phyloP scores from a whole-genome alignment of 1,140 invertebrate genomes.

The Lasaia peninsularis region DNA sequence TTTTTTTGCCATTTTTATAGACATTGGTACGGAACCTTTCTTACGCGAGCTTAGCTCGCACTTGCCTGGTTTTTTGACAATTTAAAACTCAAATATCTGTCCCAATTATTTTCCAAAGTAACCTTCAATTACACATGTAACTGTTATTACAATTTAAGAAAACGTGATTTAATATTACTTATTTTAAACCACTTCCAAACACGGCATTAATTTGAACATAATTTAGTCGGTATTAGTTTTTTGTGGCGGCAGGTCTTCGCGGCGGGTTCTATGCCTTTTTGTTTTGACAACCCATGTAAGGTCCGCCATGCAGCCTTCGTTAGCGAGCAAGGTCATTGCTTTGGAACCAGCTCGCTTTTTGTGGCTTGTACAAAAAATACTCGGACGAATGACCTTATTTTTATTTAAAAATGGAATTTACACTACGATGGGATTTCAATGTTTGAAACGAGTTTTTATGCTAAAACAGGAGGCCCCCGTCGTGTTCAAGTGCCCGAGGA shows the following conservation, averaged over 20 bases:
- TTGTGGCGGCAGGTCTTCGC: constrained; percentile 66
- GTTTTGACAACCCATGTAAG: constrained; percentile 52
- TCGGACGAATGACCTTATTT: constrained; percentile 13
- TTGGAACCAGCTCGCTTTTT: constrained; percentile 33
- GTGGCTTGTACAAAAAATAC: constrained; percentile 16
- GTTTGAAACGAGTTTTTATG: constrained; percentile 3
- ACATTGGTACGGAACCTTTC: too few species aligned
- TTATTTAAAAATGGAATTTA: constrained; percentile 5
- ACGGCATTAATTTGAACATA: constrained; percentile 43
- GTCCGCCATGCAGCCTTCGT: constrained; percentile 56
- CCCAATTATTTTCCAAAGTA: too few species aligned
- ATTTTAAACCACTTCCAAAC: background rate
- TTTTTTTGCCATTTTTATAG: too few species aligned
- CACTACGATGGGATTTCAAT: constrained; percentile 5
- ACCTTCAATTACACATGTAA: too few species aligned
- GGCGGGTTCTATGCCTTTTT: constrained; percentile 47
- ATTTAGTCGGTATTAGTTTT: constrained; percentile 41
- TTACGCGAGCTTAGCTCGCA: too few species aligned
- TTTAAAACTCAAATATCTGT: too few species aligned
- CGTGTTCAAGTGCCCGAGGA: background rate
- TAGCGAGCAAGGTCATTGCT: constrained; percentile 62
- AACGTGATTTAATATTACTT: background rate
- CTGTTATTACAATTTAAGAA: too few species aligned
- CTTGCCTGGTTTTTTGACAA: too few species aligned
- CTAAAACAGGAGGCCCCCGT: background rate